phyloP scores from a whole-genome alignment of 2,113 vertebrate species.

The Physeter macrocephalus region DNA sequence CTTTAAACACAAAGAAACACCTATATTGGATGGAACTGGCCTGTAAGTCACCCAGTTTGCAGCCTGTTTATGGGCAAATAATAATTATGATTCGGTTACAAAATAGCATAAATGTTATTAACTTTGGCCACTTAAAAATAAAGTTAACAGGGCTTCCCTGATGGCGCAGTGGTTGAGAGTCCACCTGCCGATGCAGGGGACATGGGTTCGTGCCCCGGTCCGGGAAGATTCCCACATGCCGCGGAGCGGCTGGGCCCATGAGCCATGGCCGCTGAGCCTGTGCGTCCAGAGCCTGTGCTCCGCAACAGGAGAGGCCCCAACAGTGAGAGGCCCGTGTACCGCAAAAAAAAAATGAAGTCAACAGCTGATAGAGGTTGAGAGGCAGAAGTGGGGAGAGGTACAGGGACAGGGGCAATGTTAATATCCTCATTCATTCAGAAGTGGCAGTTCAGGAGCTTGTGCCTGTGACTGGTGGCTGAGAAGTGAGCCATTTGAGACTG shows the following conservation, averaged over 20 bases:
- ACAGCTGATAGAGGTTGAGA: background rate
- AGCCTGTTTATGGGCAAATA: background rate
- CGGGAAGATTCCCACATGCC: too few relatives aligned
- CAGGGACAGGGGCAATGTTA: fast-evolving
- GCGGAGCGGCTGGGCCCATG: too few relatives aligned
- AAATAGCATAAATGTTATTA: background rate
- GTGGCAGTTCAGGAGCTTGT: fast-evolving
- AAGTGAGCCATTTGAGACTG: too few relatives aligned
- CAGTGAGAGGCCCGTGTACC: too few relatives aligned
- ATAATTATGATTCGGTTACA: background rate
- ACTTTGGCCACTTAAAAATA: fast-evolving
- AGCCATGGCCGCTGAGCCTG: too few relatives aligned
- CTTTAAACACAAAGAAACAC: background rate
- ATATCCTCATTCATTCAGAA: background rate
- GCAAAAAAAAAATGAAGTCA: background rate
- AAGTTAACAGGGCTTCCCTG: background rate
- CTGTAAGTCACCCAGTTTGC: background rate
- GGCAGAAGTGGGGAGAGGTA: background rate
- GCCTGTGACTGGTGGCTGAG: background rate
- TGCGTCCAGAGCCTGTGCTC: too few relatives aligned
- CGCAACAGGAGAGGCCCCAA: too few relatives aligned
- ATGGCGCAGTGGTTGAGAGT: too few relatives aligned
- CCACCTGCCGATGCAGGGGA: too few relatives aligned
- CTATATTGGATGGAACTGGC: background rate
- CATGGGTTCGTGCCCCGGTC: too few relatives aligned